These are phyloP conservation scores for Ecdyonurus torrentis DNA, from an alignment of 2,888 invertebrate genomes.

Conservation along the genomic window DNA sequence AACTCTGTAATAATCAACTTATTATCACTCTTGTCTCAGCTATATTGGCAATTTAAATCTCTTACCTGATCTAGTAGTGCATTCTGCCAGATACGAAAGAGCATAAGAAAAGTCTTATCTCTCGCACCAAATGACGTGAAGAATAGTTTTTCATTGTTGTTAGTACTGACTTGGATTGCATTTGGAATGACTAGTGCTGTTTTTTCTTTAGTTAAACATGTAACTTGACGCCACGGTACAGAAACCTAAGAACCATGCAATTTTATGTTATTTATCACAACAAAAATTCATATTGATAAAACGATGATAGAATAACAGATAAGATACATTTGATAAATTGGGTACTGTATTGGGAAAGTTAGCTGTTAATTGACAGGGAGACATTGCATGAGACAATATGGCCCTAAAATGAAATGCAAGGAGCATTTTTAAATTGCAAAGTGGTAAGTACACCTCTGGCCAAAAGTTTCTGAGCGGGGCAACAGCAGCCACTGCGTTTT, in stretches of 20 bases:
- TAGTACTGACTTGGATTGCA: conserved; percentile 72
- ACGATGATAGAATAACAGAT: too few species aligned
- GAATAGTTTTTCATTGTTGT: conserved; percentile 67
- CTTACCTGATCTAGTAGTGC: conserved; percentile 69
- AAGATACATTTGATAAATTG: too few species aligned
- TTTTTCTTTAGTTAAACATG: conserved; percentile 87
- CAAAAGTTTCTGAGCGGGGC: too few species aligned
- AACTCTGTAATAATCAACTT: conserved; percentile 32
- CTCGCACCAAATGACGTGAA: conserved; percentile 87
- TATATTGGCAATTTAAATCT: background rate
- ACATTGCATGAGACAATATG: too few species aligned
- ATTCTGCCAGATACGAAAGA: conserved; percentile 93
- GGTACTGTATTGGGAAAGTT: too few species aligned
- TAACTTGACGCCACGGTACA: conserved; percentile 78
- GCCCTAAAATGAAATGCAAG: too few species aligned
- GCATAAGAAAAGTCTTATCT: conserved; percentile 89
- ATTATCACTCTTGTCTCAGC: background rate
- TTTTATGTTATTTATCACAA: too few species aligned
- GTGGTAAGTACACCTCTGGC: too few species aligned
- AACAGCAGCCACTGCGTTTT: too few species aligned
- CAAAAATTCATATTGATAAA: too few species aligned
- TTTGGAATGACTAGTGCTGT: conserved; percentile 91
- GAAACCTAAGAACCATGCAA: conserved; percentile 39
- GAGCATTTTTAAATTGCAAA: too few species aligned
- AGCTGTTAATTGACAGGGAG: too few species aligned